Percentiles rank a stretch among this genome's conserved stretches.
Evolutionary conservation across 2,797 vertebrate genomes (phyloP).

Genomic region (Acestrorhynchus altus): DNA sequence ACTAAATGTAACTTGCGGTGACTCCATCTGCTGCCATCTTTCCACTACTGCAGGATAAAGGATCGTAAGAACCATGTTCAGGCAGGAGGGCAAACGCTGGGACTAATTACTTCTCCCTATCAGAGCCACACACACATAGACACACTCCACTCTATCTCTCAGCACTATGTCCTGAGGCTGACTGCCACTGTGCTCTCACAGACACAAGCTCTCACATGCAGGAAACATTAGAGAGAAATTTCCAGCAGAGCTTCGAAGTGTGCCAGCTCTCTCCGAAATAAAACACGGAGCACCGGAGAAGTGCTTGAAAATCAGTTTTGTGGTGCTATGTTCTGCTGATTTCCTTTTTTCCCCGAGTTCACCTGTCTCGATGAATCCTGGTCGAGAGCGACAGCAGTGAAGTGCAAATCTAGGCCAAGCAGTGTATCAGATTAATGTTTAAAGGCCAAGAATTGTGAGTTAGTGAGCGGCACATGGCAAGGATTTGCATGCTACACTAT

Average conservation of each 20-base stretch:
- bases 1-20: neutral
- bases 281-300: constrained; percentile 39
- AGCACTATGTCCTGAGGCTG: constrained; percentile 19
- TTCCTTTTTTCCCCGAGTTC: constrained; percentile 28
- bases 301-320: constrained; percentile 48
- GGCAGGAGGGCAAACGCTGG: constrained; percentile 27
- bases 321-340: constrained; percentile 42
- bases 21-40: constrained; percentile 13
- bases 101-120: constrained; percentile 35
- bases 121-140: neutral
- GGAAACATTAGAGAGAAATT: constrained; percentile 35
- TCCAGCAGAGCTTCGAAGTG: constrained; percentile 14
- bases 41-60: neutral
- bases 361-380: constrained; percentile 21
- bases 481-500: neutral
- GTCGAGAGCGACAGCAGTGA: constrained; percentile 8
- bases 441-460: neutral
- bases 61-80: constrained; percentile 1
- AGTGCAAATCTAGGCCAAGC: constrained; percentile 41
- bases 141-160: constrained; percentile 1
- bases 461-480: neutral
- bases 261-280: constrained; percentile 15
- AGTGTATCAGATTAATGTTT: constrained; percentile 10
- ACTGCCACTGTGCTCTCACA: neutral
- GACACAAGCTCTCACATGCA: neutral